These are phyloP conservation scores for Cyphomyrus plagiostoma DNA, from an alignment of 2,113 vertebrate genomes.

Conservation along the genomic window DNA sequence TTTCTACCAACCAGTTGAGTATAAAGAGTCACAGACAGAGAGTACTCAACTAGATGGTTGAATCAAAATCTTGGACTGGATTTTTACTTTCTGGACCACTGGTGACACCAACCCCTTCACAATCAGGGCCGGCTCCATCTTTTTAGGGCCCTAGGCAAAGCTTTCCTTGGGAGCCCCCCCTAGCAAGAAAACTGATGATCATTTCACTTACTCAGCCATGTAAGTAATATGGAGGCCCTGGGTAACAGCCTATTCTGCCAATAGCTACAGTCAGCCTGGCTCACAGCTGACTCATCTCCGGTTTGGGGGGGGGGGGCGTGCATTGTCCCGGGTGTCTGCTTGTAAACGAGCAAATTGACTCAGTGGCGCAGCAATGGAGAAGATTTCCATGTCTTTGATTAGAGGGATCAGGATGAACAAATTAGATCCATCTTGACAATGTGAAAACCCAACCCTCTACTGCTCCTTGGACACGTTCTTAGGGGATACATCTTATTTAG, in stretches of 20 bases:
- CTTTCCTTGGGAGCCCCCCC: background rate
- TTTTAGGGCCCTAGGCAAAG: background rate
- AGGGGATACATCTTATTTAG: background rate
- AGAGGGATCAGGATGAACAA: background rate
- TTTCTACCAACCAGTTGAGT: no score
- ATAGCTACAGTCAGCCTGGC: background rate
- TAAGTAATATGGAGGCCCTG: background rate
- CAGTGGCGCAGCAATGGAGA: background rate
- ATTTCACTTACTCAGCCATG: background rate
- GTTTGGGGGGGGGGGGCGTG: background rate
- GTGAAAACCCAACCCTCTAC: background rate
- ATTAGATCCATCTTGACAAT: background rate
- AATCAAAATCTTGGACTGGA: no score
- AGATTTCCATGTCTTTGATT: constrained; percentile 7
- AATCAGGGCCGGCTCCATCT: background rate
- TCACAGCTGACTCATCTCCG: background rate
- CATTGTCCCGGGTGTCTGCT: background rate
- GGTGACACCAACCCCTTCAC: background rate
- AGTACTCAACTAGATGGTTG: background rate
- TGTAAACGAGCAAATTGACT: background rate
- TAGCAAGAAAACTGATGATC: background rate
- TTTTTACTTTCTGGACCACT: no score
- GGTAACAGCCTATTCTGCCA: background rate
- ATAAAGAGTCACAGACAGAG: background rate
- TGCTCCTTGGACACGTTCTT: background rate